A percentile compares a stretch with the other conserved stretches of the same genome.
These are phyloP conservation scores for Leuciscus idus DNA, from an alignment of 2,113 vertebrate genomes.

Conservation along the genomic window DNA sequence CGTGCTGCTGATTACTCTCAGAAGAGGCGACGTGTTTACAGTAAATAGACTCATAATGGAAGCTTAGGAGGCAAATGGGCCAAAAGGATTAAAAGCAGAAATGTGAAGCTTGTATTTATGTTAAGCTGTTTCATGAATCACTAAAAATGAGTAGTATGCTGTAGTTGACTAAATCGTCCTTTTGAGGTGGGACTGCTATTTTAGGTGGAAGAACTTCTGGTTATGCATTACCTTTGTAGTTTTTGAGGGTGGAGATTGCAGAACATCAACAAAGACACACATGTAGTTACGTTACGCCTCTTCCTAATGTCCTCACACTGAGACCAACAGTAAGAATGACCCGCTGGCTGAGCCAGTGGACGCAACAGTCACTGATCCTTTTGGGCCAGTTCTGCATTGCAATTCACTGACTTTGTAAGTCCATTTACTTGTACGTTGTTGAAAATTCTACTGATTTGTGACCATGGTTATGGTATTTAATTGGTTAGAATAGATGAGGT, in stretches of 20 bases:
- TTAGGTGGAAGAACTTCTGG: neutral
- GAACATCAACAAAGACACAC: neutral
- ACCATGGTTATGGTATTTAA: neutral
- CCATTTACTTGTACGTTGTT: too few relatives aligned
- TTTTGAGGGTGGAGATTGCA: neutral
- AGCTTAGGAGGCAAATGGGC: neutral
- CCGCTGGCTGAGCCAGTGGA: neutral
- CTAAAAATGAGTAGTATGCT: neutral
- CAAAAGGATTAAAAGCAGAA: neutral
- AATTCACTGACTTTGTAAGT: neutral
- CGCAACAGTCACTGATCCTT: neutral
- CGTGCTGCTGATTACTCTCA: neutral
- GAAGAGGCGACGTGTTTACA: neutral
- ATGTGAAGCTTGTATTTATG: neutral
- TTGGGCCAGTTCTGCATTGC: neutral
- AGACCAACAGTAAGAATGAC: neutral
- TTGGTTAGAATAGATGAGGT: neutral
- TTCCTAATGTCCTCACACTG: neutral
- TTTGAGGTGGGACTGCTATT: neutral
- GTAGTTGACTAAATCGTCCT: neutral
- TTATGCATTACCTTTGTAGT: neutral
- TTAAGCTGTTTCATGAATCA: conserved; percentile 10
- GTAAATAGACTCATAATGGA: conserved; percentile 22
- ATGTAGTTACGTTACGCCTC: neutral
- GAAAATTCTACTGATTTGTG: neutral